These are phyloP conservation scores for Plagiodera versicolora DNA, from an alignment of 2,888 invertebrate genomes.

Conservation along the genomic window DNA sequence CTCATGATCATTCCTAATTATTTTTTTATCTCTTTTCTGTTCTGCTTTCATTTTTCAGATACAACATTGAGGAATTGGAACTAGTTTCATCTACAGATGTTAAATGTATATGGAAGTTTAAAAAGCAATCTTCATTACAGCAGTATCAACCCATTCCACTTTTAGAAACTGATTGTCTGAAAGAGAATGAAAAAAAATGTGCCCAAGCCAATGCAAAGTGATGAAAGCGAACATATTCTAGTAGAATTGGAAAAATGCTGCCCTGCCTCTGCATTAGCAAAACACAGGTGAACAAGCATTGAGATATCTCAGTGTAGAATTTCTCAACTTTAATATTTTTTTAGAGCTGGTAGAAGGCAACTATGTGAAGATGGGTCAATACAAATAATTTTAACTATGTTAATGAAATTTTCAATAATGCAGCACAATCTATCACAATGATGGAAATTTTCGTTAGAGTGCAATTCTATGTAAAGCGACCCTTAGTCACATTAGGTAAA, in stretches of 20 bases:
- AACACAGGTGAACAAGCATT: slow-evolving; percentile 7
- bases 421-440: slow-evolving; percentile 4
- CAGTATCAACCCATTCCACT: slow-evolving; percentile 6
- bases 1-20: slow-evolving; percentile 2
- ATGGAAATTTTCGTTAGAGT: slow-evolving; percentile 4
- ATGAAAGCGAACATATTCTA: not conserved
- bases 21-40: slow-evolving; percentile 1
- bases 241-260: slow-evolving; percentile 4
- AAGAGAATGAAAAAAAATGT: not conserved
- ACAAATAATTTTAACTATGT: not conserved
- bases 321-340: not conserved
- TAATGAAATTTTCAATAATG: not conserved
- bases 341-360: slow-evolving; percentile 4
- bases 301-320: not conserved
- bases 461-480: too few relatives aligned
- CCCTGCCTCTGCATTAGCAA: slow-evolving; percentile 2
- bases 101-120: not conserved
- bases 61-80: slow-evolving; percentile 4
- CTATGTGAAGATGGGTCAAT: not conserved
- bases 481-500: too few relatives aligned
- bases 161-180: not conserved
- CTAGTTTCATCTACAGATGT: slow-evolving; percentile 6
- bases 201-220: not conserved
- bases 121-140: not conserved
- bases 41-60: slow-evolving; percentile 6